phyloP scores from a whole-genome alignment of 2,888 invertebrate genomes.

The Synergus laeviventris region DNA sequence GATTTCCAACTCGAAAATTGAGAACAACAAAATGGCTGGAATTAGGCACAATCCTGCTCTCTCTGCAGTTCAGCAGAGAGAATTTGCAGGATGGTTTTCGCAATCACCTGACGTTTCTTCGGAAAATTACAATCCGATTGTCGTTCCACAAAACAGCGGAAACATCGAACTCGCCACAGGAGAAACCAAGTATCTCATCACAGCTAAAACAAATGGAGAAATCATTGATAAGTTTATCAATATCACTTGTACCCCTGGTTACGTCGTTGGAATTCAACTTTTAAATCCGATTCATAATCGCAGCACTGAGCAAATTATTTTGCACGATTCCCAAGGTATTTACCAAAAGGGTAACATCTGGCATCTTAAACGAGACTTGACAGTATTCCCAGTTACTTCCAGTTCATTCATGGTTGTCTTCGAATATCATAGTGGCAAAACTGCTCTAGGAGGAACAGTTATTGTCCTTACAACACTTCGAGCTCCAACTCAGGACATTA shows the following conservation, averaged over 20 bases:
- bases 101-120: slow-evolving; percentile 82
- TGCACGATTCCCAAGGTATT: slow-evolving; percentile 86
- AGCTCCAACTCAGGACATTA: slow-evolving; percentile 84
- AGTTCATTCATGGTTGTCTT: slow-evolving; percentile 88
- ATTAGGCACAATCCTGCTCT: slow-evolving; percentile 95
- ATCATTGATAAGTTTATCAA: slow-evolving; percentile 70
- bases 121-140: slow-evolving; percentile 85
- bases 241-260: slow-evolving; percentile 84
- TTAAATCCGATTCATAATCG: slow-evolving; percentile 93
- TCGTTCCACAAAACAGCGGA: slow-evolving; percentile 81
- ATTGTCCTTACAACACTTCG: slow-evolving; percentile 85
- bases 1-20: slow-evolving; percentile 86
- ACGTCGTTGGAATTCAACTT: slow-evolving; percentile 92
- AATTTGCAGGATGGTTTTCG: slow-evolving; percentile 95
- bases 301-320: slow-evolving; percentile 89
- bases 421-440: slow-evolving; percentile 87
- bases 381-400: slow-evolving; percentile 93
- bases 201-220: slow-evolving; percentile 81
- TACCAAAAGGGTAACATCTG: slow-evolving; percentile 81
- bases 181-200: slow-evolving; percentile 88
- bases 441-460: slow-evolving; percentile 89
- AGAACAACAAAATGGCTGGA: slow-evolving; percentile 91
- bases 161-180: slow-evolving; percentile 83
- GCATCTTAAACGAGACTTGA: slow-evolving; percentile 89
- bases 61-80: slow-evolving; percentile 89